These are phyloP conservation scores for Amblyjoppa proteus DNA, from an alignment of 2,888 invertebrate species.

Conservation along the genomic window DNA sequence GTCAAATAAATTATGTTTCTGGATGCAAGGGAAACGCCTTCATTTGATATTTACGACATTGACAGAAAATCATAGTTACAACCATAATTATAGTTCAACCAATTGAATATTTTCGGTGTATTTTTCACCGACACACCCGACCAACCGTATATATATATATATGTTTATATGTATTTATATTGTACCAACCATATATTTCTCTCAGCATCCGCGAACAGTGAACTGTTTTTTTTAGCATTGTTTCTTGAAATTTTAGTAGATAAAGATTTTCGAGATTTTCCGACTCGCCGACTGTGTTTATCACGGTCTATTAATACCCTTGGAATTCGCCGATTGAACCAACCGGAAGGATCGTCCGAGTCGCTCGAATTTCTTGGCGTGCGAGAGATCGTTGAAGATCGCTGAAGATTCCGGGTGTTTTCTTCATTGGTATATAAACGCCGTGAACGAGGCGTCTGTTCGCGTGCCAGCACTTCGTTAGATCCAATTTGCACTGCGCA, in stretches of 20 bases:
- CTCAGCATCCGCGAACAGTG: conserved; percentile 27
- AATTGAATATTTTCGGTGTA: not conserved
- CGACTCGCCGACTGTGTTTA: not conserved
- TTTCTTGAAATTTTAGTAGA: not conserved
- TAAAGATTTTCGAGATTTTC: not conserved
- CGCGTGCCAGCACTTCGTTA: conserved; percentile 65
- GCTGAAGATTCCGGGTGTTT: conserved; percentile 29
- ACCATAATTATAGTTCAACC: too few species aligned
- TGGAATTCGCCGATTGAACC: conserved; percentile 32
- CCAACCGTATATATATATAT: not conserved
- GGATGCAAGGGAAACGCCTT: too few species aligned
- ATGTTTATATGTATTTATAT: too few species aligned
- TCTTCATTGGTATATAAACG: conserved; percentile 28
- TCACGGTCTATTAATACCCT: conserved; percentile 8
- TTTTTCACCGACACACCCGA: not conserved
- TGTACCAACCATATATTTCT: not conserved
- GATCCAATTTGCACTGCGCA: conserved; percentile 61
- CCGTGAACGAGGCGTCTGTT: conserved; percentile 49
- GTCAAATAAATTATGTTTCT: too few species aligned
- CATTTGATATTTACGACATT: too few species aligned
- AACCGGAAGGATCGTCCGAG: conserved; percentile 5
- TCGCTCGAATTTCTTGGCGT: conserved; percentile 10
- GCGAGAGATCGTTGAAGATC: conserved; percentile 28
- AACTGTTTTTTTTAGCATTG: not conserved
- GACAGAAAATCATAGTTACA: too few species aligned